Evolutionary conservation across 2,113 vertebrate species (phyloP).

Genomic region (Telmatochromis sp.): DNA sequence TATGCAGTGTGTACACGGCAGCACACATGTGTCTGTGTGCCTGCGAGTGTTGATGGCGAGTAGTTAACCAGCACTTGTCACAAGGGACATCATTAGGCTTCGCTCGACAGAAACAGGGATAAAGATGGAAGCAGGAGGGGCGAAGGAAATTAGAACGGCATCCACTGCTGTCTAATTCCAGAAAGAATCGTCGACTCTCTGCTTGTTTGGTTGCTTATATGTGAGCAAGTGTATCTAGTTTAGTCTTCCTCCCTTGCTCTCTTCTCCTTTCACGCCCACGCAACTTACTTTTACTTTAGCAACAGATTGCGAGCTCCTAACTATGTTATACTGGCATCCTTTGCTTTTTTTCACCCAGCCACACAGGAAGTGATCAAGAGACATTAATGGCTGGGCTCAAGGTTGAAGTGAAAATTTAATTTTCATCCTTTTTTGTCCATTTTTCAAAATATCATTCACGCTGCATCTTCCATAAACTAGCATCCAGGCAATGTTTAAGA

Average conservation of each 20-base stretch:
- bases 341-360: background rate
- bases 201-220: background rate
- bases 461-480: background rate
- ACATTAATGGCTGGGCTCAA: background rate
- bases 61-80: constrained; percentile 62
- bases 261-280: constrained; percentile 12
- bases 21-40: background rate
- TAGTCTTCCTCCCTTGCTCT: background rate
- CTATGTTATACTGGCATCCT: background rate
- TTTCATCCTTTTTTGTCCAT: background rate
- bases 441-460: background rate
- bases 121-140: constrained; percentile 20
- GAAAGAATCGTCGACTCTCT: background rate
- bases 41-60: constrained; percentile 9
- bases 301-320: constrained; percentile 29
- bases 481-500: background rate
- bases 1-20: background rate
- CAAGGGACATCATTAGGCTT: constrained; percentile 71
- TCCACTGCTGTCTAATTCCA: constrained; percentile 31
- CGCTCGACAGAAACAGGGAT: constrained; percentile 35
- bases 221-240: background rate
- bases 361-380: background rate
- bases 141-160: constrained; percentile 36
- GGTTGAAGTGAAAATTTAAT: background rate
- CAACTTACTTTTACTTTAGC: constrained; percentile 1